Evolutionary conservation across 2,113 vertebrate species (phyloP).

Genomic region (Onychostruthus taczanowskii): DNA sequence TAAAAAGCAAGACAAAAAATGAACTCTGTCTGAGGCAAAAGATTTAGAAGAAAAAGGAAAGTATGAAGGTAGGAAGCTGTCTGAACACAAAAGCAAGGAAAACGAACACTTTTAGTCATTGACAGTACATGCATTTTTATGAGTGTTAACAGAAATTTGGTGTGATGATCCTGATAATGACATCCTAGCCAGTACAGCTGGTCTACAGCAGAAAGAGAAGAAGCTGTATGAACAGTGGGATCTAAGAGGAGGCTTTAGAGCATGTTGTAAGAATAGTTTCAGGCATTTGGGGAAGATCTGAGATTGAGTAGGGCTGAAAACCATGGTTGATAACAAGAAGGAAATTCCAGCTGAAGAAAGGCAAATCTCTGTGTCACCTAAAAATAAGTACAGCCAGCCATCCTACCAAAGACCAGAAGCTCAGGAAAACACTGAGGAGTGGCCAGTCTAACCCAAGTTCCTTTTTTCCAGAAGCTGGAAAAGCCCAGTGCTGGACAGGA

Average conservation of each 20-base stretch:
- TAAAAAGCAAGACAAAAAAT: constrained; percentile 46
- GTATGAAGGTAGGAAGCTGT: constrained; percentile 45
- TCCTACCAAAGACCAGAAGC: background rate
- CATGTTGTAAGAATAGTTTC: background rate
- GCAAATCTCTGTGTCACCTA: background rate
- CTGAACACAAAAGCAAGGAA: constrained; percentile 51
- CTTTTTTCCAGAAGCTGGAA: background rate
- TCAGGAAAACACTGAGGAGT: background rate
- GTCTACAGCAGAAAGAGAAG: background rate
- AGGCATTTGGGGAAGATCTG: background rate
- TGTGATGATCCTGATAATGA: background rate
- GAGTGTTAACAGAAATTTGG: constrained; percentile 39
- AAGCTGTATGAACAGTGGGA: background rate
- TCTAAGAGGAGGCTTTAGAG: background rate
- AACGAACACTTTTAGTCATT: constrained; percentile 36
- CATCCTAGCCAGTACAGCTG: constrained; percentile 14
- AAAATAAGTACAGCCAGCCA: background rate
- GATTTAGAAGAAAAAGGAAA: constrained; percentile 42
- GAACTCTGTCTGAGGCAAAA: constrained; percentile 32
- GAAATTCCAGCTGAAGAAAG: background rate
- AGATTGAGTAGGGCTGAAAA: background rate
- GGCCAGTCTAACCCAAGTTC: background rate
- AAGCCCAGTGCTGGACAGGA: background rate
- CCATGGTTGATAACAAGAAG: background rate
- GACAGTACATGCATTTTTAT: constrained; percentile 38